Evolutionary conservation across 2,797 vertebrate genomes (phyloP).

Genomic region (Loris lydekkerianus): DNA sequence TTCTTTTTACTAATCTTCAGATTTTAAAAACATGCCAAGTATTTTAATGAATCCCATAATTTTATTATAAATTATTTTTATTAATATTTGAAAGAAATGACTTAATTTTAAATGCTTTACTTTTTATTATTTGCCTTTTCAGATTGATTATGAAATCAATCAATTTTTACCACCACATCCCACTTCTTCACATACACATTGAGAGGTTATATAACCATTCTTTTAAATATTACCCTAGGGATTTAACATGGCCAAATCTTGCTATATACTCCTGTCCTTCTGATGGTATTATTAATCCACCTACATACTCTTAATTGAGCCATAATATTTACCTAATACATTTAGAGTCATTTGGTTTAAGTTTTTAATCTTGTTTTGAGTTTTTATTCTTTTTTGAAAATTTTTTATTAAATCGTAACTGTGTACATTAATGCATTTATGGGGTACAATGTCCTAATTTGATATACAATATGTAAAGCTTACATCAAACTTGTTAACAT

Average conservation of each 20-base stretch:
- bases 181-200: neutral
- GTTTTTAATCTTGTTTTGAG: neutral
- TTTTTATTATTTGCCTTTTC: neutral
- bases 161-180: neutral
- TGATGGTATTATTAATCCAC: neutral
- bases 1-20: neutral
- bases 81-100: neutral
- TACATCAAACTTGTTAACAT: too few relatives aligned
- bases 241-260: neutral
- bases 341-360: conserved; percentile 6
- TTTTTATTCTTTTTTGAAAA: neutral
- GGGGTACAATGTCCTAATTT: too few relatives aligned
- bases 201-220: neutral
- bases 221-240: neutral
- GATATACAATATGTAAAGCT: too few relatives aligned
- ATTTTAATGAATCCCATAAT: neutral
- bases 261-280: neutral
- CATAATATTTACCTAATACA: neutral
- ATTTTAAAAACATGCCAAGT: neutral
- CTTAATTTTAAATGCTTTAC: neutral
- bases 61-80: neutral
- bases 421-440: too few relatives aligned
- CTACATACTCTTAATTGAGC: neutral
- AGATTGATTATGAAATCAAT: neutral
- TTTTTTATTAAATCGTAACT: too few relatives aligned